Conservation (phyloP, 2,113 vertebrate species). For the Rynchops niger region DNA sequence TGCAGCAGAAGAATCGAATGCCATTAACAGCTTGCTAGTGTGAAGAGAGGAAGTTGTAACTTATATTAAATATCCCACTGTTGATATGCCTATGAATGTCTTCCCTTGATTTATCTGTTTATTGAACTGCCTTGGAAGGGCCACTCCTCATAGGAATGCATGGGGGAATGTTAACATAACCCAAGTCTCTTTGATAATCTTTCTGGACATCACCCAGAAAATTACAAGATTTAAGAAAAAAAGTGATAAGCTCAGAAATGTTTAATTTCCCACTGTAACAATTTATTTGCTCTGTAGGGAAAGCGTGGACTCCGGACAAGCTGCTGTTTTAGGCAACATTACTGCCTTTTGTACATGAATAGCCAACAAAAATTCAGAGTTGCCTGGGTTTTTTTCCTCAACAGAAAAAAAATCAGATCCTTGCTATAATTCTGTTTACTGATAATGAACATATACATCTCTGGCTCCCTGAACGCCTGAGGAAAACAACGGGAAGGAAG, state of each 20-base stretch:
- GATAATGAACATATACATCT: neutral
- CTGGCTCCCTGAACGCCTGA: neutral
- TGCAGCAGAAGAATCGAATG: slow-evolving; percentile 64
- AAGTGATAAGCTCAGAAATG: neutral
- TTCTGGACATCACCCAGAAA: slow-evolving; percentile 39
- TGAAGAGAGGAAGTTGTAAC: slow-evolving; percentile 64
- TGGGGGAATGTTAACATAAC: slow-evolving; percentile 15
- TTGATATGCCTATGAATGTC: slow-evolving; percentile 63
- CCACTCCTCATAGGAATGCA: slow-evolving; percentile 15
- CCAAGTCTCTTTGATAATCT: slow-evolving; percentile 9
- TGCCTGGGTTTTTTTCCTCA: neutral
- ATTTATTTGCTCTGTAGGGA: neutral
- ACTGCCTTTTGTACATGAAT: neutral
- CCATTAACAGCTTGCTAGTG: slow-evolving; percentile 57
- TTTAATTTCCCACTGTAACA: neutral
- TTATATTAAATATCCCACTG: slow-evolving; percentile 62
- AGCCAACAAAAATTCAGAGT: neutral
- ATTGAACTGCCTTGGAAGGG: slow-evolving; percentile 64
- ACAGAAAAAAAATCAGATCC: neutral
- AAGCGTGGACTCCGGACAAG: neutral
- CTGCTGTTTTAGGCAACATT: neutral
- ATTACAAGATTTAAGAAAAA: slow-evolving; percentile 29
- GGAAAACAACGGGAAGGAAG: neutral
- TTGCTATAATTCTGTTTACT: neutral
- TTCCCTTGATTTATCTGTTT: slow-evolving; percentile 71